A percentile compares a stretch with the other conserved stretches of the same genome.
These are phyloP conservation scores for Misgurnus mizolepis DNA, from an alignment of 2,113 vertebrate species.

Conservation along the genomic window DNA sequence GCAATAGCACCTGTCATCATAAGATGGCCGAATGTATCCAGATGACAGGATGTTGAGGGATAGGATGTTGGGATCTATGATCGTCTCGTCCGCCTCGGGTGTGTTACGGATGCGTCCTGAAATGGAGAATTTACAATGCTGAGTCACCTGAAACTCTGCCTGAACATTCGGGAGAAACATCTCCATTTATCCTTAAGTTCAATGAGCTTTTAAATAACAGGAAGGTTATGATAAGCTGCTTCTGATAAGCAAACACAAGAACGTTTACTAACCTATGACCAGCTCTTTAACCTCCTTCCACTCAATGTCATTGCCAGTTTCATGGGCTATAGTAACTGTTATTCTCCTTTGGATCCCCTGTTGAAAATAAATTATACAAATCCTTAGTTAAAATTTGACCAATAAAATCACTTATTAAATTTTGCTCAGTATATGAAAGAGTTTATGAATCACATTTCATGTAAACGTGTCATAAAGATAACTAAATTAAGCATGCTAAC, in stretches of 20 bases:
- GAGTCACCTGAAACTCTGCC: conserved; percentile 22
- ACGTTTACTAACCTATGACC: conserved; percentile 88
- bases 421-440: too few species aligned
- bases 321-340: conserved; percentile 90
- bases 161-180: not conserved
- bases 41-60: conserved; percentile 97
- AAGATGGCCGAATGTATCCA: conserved; percentile 86
- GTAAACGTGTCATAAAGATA: too few species aligned
- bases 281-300: conserved; percentile 98
- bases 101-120: conserved; percentile 95
- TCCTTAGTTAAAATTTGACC: not conserved
- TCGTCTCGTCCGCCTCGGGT: conserved; percentile 91
- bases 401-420: not conserved
- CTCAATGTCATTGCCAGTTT: conserved; percentile 88
- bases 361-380: not conserved
- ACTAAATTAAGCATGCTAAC: too few species aligned
- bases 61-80: conserved; percentile 96
- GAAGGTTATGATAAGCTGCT: not conserved
- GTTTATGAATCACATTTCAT: too few species aligned
- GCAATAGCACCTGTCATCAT: conserved; percentile 88
- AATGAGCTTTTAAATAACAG: not conserved
- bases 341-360: conserved; percentile 98
- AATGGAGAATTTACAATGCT: not conserved
- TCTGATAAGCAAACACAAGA: not conserved
- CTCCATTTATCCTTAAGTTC: not conserved